A percentile compares a stretch with the other conserved stretches of the same genome.
These are phyloP conservation scores for Plecotus auritus DNA, from an alignment of 2,113 vertebrate species.

Conservation along the genomic window DNA sequence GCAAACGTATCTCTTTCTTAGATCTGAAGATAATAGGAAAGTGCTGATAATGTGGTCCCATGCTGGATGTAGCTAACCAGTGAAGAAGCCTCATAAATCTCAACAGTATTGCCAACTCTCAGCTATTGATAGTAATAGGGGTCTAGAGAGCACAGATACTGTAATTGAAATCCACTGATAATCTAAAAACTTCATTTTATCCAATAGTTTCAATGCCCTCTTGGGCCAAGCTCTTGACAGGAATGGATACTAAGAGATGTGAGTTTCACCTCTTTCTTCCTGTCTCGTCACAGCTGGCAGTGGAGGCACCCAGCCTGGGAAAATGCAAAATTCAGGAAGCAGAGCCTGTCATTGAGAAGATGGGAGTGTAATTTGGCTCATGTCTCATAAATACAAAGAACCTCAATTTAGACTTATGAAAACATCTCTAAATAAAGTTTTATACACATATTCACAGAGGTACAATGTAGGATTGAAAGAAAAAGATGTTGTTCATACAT, in stretches of 20 bases:
- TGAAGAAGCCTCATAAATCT: constrained; percentile 48
- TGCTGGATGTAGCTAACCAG: not conserved
- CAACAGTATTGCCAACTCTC: not conserved
- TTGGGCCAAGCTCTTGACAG: constrained; percentile 25
- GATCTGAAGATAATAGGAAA: constrained; percentile 54
- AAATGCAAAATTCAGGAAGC: not conserved
- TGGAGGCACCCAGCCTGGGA: not conserved
- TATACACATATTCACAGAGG: not conserved
- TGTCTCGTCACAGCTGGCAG: not conserved
- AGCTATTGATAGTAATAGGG: constrained; percentile 46
- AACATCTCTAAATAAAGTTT: not conserved
- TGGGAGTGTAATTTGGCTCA: not conserved
- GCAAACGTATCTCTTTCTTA: constrained; percentile 42
- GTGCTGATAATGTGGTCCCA: not conserved
- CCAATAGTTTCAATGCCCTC: constrained; percentile 25
- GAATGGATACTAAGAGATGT: constrained; percentile 14
- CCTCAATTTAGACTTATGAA: not conserved
- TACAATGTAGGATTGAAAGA: not conserved
- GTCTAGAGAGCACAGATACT: constrained; percentile 61
- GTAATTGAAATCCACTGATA: constrained; percentile 64
- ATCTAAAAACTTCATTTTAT: constrained; percentile 58
- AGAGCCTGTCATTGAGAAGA: not conserved
- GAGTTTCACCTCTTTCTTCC: not conserved
- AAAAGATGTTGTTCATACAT: not conserved
- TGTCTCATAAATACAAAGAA: not conserved